These are phyloP conservation scores for Aleiodes alternator DNA, from an alignment of 2,888 invertebrate genomes.

Conservation along the genomic window DNA sequence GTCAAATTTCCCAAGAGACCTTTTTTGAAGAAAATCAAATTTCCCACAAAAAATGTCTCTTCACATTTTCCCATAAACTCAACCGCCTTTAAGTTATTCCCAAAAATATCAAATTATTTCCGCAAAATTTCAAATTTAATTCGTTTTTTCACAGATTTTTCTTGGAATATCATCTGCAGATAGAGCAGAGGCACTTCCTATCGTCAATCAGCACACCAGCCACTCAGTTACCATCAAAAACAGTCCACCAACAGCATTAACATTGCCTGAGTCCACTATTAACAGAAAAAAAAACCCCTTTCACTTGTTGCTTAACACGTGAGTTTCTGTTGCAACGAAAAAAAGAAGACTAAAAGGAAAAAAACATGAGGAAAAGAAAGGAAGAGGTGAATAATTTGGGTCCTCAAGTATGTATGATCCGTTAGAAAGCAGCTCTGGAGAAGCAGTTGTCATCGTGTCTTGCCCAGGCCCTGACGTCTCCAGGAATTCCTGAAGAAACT, in stretches of 20 bases:
- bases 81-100: too few relatives aligned
- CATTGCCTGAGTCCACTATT: not conserved
- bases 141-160: not conserved
- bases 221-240: not conserved
- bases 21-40: too few relatives aligned
- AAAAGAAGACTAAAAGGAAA: not conserved
- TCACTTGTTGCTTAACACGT: slow-evolving; percentile 24
- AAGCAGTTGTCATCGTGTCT: too few relatives aligned
- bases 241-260: not conserved
- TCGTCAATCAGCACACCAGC: not conserved
- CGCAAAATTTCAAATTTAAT: too few relatives aligned
- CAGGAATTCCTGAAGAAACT: not conserved
- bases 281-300: slow-evolving; percentile 5
- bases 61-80: too few relatives aligned
- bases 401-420: too few relatives aligned
- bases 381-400: not conserved
- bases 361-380: not conserved
- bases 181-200: not conserved
- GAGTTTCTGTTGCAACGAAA: not conserved
- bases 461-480: too few relatives aligned
- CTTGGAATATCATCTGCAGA: not conserved
- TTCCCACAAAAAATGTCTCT: too few relatives aligned
- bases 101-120: too few relatives aligned
- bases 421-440: too few relatives aligned
- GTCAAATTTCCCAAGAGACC: too few relatives aligned